Evolutionary conservation across 1,140 invertebrate genomes (phyloP).

Genomic region (Drosophila eugracilis): DNA sequence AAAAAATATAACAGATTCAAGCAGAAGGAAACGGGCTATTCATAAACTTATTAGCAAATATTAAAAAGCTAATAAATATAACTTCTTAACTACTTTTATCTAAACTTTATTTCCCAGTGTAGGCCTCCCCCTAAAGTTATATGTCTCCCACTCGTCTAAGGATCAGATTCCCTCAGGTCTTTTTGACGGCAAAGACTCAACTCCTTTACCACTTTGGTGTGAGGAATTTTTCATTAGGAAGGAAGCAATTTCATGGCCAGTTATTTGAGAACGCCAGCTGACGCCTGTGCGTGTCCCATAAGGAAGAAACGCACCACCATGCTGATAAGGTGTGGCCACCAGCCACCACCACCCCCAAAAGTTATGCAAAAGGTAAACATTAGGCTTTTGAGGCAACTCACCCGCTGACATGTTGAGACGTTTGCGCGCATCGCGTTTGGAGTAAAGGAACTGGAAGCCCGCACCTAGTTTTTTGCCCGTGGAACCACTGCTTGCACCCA

Average conservation of each 20-base stretch:
- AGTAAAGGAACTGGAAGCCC: constrained; percentile 87
- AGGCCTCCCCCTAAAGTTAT: constrained; percentile 13
- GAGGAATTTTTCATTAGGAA: constrained; percentile 52
- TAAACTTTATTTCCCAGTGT: background rate
- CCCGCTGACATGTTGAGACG: constrained; percentile 86
- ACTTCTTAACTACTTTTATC: background rate
- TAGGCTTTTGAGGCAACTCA: constrained; percentile 69
- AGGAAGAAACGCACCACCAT: constrained; percentile 18
- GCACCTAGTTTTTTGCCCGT: constrained; percentile 89
- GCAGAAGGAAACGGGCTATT: too few species aligned
- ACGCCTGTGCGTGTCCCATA: constrained; percentile 26
- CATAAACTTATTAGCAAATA: too few species aligned
- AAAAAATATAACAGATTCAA: too few species aligned
- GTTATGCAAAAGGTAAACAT: constrained; percentile 31
- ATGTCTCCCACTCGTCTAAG: constrained; percentile 24
- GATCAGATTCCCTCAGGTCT: constrained; percentile 20
- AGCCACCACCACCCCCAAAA: background rate
- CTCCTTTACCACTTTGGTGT: constrained; percentile 26
- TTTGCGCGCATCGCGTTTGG: constrained; percentile 86
- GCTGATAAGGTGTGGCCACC: constrained; percentile 16
- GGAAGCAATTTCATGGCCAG: constrained; percentile 37
- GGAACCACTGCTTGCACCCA: constrained; percentile 16
- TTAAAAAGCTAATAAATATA: too few species aligned
- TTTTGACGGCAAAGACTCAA: constrained; percentile 2
- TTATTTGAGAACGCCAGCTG: constrained; percentile 20